Base-by-base conservation (phyloP, 2,797 vertebrate genomes). In the Neostethus bicornis region DNA sequence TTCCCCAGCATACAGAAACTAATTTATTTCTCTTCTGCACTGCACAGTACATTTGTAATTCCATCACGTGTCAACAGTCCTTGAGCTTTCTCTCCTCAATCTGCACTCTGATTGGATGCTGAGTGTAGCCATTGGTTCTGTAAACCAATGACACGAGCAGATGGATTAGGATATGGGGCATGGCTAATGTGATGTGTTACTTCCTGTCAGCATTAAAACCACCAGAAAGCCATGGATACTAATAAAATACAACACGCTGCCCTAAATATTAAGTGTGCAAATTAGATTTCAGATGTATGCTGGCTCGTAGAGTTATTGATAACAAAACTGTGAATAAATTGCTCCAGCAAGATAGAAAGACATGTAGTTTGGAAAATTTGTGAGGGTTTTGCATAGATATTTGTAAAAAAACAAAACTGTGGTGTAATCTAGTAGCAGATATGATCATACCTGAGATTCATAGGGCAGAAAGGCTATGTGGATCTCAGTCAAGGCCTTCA, bases 401-500 rank as follows among this genome's bases (percentile, higher is more conserved):
- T n/a, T n/a, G n/a, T n/a, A n/a, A n/a, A n/a, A n/a, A n/a, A n/a
- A n/a, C n/a, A n/a, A n/a, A n/a, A n/a, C 21, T 1, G 0, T 2
- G 31, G 7, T 32, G 14, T 59, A 39, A 50, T 28, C 31, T 45
- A 14, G 28, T 23, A 46, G 24, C 23, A 5, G 7, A 44, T n/a
- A 1, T 5, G 2, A 19, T 41, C 91, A 92, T 80, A 99, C 97
- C 95, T 99, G 97, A 56, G 96, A 99, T 79, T 99, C 97, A 0
- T 96, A 98, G 1, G 97, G 96, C 61, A 99, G 94, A 79, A 99
- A 98, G 54, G 97, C 96, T 20, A 96, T 93, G 85, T 99, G 96
- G 89, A 99, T 97, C 88, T 99, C 97, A 0, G 95, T 98, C 91
- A 99, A 91, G 26, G 96, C 97, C 90, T 96, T 99, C 92, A 96